Evolutionary conservation across 1,140 invertebrate genomes (phyloP).

Genomic region (Saccostrea echinata): DNA sequence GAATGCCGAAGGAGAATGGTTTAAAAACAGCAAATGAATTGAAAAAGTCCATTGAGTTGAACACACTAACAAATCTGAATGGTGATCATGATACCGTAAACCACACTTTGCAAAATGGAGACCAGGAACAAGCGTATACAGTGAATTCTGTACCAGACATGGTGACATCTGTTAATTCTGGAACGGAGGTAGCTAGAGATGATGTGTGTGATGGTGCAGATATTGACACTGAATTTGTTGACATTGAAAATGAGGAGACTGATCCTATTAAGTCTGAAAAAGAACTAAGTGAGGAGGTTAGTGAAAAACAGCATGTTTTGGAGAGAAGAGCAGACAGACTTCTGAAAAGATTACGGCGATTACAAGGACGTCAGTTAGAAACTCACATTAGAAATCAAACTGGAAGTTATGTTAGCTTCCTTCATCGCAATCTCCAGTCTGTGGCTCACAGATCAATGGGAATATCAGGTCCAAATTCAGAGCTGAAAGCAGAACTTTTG

Average conservation of each 20-base stretch:
- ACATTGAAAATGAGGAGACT: constrained; percentile 22
- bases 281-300: constrained; percentile 57
- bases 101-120: constrained; percentile 22
- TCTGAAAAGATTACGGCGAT: constrained; percentile 86
- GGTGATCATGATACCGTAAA: constrained; percentile 10
- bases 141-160: constrained; percentile 43
- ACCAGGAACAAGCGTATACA: background rate
- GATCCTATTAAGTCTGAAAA: constrained; percentile 19
- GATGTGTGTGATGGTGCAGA: constrained; percentile 20
- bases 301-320: constrained; percentile 83
- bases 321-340: constrained; percentile 87
- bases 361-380: constrained; percentile 87
- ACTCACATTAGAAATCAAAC: constrained; percentile 88
- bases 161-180: constrained; percentile 52
- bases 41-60: constrained; percentile 15
- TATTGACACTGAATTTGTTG: constrained; percentile 13
- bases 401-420: constrained; percentile 86
- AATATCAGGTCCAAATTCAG: constrained; percentile 47
- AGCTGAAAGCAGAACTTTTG: constrained; percentile 78
- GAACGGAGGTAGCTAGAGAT: background rate
- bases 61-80: background rate
- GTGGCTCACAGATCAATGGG: constrained; percentile 66
- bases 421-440: constrained; percentile 81
- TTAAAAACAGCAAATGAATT: constrained; percentile 15
- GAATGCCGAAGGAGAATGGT: constrained; percentile 30